A percentile compares a stretch with the other conserved stretches of the same genome.
These are phyloP conservation scores for Porphyrio hochstetteri DNA, from an alignment of 2,113 vertebrate species.

Conservation along the genomic window DNA sequence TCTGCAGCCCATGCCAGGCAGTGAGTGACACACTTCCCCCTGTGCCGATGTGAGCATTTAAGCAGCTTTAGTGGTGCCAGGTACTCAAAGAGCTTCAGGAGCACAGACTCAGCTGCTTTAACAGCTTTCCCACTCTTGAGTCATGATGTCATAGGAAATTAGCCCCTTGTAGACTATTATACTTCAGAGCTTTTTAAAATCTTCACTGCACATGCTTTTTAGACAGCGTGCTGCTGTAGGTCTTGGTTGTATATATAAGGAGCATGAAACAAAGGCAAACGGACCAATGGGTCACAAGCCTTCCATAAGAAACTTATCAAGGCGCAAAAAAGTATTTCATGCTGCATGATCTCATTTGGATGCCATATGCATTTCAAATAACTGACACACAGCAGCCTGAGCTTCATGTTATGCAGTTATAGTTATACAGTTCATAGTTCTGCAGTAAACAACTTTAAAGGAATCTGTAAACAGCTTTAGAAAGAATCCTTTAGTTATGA, in stretches of 20 bases:
- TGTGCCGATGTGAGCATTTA: fast-evolving
- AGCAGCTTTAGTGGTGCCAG: neutral
- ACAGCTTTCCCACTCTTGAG: neutral
- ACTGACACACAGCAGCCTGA: neutral
- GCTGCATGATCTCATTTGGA: neutral
- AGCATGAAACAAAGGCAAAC: neutral
- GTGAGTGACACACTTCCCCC: neutral
- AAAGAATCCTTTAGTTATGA: neutral
- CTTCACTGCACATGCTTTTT: fast-evolving
- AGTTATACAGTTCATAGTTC: neutral
- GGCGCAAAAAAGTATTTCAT: neutral
- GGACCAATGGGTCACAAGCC: neutral
- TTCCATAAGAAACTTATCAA: neutral
- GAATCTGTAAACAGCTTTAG: neutral
- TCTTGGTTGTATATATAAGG: neutral
- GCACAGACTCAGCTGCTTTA: neutral
- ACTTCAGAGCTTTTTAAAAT: neutral
- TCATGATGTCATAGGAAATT: fast-evolving
- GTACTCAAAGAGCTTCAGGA: neutral
- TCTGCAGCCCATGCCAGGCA: neutral
- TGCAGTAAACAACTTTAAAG: too few species aligned
- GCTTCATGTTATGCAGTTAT: neutral
- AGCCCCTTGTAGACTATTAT: neutral
- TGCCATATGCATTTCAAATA: fast-evolving
- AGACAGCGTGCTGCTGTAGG: neutral